Base-by-base conservation (phyloP, 2,113 vertebrate genomes). In the Heterocephalus glaber region DNA sequence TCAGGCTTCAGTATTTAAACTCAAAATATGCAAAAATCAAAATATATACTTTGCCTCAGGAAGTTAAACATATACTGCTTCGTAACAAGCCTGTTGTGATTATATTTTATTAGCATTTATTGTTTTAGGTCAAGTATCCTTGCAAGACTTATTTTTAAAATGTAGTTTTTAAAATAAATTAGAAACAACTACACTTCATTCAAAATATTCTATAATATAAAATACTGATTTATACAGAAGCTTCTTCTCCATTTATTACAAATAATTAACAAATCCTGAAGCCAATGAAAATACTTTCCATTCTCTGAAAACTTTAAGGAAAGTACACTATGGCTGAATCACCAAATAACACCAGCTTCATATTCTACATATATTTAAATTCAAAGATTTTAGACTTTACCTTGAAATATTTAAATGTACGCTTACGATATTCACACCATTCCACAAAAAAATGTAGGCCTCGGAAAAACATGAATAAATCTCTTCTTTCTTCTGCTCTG, bases 371-470 rank as follows among this genome's bases (percentile, higher is more conserved):
- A 83, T 44, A 20, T 86, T 96, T 95, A 96, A 86, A 95, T 28
- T 82, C 5, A 82, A 95, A 93, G 12, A 93, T 33, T 95, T 95
- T 30, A 87, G 60, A 94, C 68, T 98, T 61, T 99, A 99, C 99
- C 99, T 99, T 99, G 98, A 99, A 99, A 97, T 99, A 98, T 35
- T 96, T 96, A 95, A 99, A 99, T 14, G 99, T 99, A 86, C 47
- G 24, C 72, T 95, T 98, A 3, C 99, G 99, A 94, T 99, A 98
- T 8, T 99, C 98, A 88, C 94, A 97, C 98, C 99, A 99, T 63
- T 99, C 98, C 38, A 98, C 98, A 87, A 99, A 99, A n/a, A 77
- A 97, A 96, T 98, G 98, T 65, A 99, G 92, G 82, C 98, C 99
- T 97, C 98, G 99, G 97, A 99, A 99, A 98, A 99, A 99, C 24